Evolutionary conservation across 92 coral and sea anemone species (phyloP).

Genomic region (Isaurus tuberculatus): DNA sequence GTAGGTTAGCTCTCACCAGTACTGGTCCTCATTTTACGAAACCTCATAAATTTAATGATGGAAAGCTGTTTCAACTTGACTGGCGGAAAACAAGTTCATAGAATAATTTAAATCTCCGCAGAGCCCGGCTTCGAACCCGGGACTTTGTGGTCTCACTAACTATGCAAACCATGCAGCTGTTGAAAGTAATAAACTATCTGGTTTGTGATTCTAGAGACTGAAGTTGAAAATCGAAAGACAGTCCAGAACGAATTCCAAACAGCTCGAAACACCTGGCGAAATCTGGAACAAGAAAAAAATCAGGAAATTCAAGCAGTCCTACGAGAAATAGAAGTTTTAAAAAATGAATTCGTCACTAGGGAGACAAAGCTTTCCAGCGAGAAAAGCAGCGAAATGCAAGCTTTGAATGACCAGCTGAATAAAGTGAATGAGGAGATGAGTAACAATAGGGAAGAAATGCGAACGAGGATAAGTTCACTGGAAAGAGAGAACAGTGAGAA

Average conservation of each 20-base stretch:
- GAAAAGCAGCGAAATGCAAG: slow-evolving; percentile 24
- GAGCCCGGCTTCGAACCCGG: not conserved
- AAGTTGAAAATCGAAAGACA: slow-evolving; percentile 48
- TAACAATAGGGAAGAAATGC: slow-evolving; percentile 36
- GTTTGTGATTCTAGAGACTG: slow-evolving; percentile 47
- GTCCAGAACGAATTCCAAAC: slow-evolving; percentile 32
- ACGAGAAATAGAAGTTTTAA: slow-evolving; percentile 31
- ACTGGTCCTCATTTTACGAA: too few species aligned
- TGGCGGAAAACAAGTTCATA: not conserved
- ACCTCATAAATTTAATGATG: too few species aligned
- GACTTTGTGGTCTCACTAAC: not conserved
- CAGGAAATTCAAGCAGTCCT: not conserved
- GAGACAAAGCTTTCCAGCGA: slow-evolving; percentile 22
- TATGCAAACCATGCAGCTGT: not conserved
- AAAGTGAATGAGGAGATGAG: slow-evolving; percentile 48
- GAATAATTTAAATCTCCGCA: not conserved
- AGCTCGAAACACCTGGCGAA: slow-evolving; percentile 44
- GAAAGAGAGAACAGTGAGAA: slow-evolving; percentile 29
- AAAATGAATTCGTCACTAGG: slow-evolving; percentile 28
- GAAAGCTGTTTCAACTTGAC: too few species aligned
- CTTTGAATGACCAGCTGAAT: slow-evolving; percentile 23
- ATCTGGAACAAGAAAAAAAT: slow-evolving; percentile 22
- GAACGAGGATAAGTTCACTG: not conserved
- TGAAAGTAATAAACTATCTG: not conserved
- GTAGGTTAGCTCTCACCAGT: too few species aligned